Evolutionary conservation across 1,140 invertebrate genomes (phyloP).

Genomic region (Papilio glaucus): DNA sequence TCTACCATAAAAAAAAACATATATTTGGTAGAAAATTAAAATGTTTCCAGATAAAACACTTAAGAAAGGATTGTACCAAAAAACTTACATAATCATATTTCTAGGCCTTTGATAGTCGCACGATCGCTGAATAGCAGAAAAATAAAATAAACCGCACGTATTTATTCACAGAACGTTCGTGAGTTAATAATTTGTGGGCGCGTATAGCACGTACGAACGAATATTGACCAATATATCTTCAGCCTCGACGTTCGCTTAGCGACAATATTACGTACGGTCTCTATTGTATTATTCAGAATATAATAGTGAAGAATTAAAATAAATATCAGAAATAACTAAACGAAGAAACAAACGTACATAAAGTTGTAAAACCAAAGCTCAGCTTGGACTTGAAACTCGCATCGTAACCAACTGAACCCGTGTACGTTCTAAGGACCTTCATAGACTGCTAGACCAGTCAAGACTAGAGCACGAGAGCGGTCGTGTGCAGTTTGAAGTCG

Average conservation of each 20-base stretch:
- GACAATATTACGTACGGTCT: constrained; percentile 8
- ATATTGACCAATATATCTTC: constrained; percentile 17
- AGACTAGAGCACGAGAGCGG: too few relatives aligned
- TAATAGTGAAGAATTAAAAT: not conserved
- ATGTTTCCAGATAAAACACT: too few relatives aligned
- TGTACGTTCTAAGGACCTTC: too few relatives aligned
- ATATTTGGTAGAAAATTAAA: too few relatives aligned
- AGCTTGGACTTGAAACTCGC: too few relatives aligned
- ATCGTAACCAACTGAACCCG: too few relatives aligned
- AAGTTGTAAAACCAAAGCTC: not conserved
- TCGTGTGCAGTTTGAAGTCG: too few relatives aligned
- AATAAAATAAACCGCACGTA: not conserved
- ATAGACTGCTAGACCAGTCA: too few relatives aligned
- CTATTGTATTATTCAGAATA: not conserved
- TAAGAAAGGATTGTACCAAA: too few relatives aligned
- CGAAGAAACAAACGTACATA: not conserved
- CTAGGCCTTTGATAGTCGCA: not conserved
- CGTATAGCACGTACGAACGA: not conserved
- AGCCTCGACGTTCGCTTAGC: not conserved
- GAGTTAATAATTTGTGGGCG: constrained; percentile 13
- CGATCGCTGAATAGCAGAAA: not conserved
- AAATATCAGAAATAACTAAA: not conserved
- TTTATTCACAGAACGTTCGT: not conserved
- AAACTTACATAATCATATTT: too few relatives aligned
- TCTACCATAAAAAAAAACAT: too few relatives aligned